Evolutionary conservation across 1,140 invertebrate species (phyloP).

Genomic region (Heterodera carotae): DNA sequence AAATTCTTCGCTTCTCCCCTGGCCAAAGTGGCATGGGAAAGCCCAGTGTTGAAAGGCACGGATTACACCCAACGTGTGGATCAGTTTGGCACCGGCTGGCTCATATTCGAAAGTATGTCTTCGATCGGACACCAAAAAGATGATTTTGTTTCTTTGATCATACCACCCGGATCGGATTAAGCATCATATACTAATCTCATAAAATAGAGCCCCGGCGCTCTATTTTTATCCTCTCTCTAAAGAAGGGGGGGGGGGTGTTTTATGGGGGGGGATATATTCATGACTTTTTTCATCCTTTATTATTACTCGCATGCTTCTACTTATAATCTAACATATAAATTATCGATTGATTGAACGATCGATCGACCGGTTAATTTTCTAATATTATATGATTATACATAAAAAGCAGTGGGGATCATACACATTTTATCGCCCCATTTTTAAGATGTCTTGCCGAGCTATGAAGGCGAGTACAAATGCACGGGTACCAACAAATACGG

Average conservation of each 20-base stretch:
- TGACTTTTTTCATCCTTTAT: no score
- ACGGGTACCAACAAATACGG: constrained; percentile 63
- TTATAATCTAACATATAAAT: no score
- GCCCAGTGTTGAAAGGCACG: constrained; percentile 50
- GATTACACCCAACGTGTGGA: constrained; percentile 52
- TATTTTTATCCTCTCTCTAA: no score
- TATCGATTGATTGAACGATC: constrained; percentile 83
- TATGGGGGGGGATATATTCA: no score
- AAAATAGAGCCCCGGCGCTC: no score
- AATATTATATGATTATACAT: no score
- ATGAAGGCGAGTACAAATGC: constrained; percentile 64
- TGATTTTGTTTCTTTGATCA: constrained; percentile 76
- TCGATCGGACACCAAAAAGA: constrained; percentile 67
- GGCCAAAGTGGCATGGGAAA: constrained; percentile 88
- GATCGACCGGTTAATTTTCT: no score
- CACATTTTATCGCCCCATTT: constrained; percentile 61
- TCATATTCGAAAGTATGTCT: constrained; percentile 71
- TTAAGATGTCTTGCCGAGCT: constrained; percentile 75
- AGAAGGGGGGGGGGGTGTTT: no score
- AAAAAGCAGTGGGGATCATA: constrained; percentile 73
- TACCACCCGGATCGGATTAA: no score
- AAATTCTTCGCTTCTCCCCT: constrained; percentile 90
- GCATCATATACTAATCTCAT: no score
- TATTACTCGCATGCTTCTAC: no score
- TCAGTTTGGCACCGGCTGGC: constrained; percentile 74